Conservation (phyloP, 2,888 invertebrate species). For the Lithophane leautieri region DNA sequence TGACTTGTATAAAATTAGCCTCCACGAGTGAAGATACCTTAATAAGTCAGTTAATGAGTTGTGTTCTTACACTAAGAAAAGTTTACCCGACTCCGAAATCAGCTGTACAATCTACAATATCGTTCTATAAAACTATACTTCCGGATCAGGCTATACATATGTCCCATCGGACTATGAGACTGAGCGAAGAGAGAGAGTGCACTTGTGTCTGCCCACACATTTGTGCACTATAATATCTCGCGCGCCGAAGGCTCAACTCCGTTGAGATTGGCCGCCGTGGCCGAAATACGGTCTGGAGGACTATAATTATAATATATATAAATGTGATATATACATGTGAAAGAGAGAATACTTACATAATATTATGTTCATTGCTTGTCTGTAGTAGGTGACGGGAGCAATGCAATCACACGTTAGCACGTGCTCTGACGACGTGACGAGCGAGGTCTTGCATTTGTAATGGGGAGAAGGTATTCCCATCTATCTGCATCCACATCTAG, state of each 20-base stretch:
- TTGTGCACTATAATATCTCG: no score
- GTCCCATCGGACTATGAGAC: no score
- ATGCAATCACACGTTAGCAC: background rate
- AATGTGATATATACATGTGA: background rate
- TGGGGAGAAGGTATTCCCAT: background rate
- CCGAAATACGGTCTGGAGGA: no score
- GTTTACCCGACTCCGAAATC: background rate
- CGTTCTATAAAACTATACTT: no score
- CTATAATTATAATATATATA: no score
- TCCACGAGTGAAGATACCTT: background rate
- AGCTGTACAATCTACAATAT: no score
- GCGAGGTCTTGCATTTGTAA: slow-evolving; percentile 10
- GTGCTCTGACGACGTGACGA: background rate
- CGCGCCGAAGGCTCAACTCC: no score
- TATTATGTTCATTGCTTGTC: background rate
- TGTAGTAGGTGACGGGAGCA: background rate
- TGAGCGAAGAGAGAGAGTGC: no score
- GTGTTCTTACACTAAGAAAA: background rate
- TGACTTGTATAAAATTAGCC: background rate
- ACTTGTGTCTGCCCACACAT: no score
- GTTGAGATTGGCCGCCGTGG: no score
- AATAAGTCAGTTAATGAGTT: background rate
- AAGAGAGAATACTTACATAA: background rate
- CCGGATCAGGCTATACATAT: no score
- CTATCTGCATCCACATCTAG: background rate